These are phyloP conservation scores for Synchiropus splendidus DNA, from an alignment of 2,113 vertebrate genomes.

Conservation along the genomic window DNA sequence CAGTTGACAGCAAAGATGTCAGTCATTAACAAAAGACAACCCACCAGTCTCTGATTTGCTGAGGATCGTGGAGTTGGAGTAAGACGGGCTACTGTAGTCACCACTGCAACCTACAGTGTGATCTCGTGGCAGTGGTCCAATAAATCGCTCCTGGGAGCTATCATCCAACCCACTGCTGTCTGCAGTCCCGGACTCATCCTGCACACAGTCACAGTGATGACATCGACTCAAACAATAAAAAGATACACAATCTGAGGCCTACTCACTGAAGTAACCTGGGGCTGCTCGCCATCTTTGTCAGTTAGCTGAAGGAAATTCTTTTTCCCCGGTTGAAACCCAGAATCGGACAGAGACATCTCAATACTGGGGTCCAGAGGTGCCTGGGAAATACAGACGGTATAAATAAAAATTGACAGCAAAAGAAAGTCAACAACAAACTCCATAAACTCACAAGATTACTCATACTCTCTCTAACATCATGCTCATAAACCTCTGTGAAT, in stretches of 20 bases:
- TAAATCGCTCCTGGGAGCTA: constrained; percentile 79
- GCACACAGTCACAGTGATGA: constrained; percentile 5
- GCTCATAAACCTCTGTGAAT: constrained; percentile 11
- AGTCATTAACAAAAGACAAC: background rate
- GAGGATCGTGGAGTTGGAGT: constrained; percentile 91
- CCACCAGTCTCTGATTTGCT: constrained; percentile 95
- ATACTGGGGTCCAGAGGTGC: constrained; percentile 78
- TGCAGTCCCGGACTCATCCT: constrained; percentile 81
- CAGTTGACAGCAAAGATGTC: background rate
- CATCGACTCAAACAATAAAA: background rate
- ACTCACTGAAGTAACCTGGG: constrained; percentile 80
- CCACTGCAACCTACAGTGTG: constrained; percentile 76
- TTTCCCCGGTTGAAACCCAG: constrained; percentile 90
- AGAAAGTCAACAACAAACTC: background rate
- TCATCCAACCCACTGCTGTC: constrained; percentile 78
- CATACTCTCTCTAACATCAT: constrained; percentile 18
- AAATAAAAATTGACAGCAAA: constrained; percentile 1
- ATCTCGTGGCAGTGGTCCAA: constrained; percentile 87
- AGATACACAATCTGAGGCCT: background rate
- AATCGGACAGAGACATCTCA: constrained; percentile 82
- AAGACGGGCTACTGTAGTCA: constrained; percentile 89
- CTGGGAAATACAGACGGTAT: constrained; percentile 38
- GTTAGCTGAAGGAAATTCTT: constrained; percentile 91
- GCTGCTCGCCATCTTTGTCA: constrained; percentile 95
- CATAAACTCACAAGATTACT: background rate